Base-by-base conservation (phyloP, 2,797 vertebrate species). In the Telmatherina bonti region DNA sequence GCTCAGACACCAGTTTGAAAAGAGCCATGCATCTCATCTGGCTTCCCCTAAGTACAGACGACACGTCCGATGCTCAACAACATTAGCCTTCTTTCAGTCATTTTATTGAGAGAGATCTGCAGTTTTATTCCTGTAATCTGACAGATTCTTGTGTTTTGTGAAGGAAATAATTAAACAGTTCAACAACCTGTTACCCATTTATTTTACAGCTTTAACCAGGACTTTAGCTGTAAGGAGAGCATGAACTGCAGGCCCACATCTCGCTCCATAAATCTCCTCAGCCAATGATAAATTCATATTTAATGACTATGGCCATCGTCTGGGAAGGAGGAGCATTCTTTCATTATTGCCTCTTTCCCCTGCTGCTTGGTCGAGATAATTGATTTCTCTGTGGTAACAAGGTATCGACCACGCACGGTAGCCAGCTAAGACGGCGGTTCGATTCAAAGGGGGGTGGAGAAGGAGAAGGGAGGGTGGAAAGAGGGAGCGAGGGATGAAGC, bases 371-470 rank as follows among this genome's bases (percentile, higher is more conserved):
- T 90, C 83, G 82, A 93, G 91, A 91, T 94, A 94, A 94, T 95
- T 94, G 93, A 94, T 94, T 94, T 93, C 92, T 90, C 93, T 83
- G 91, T 90, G 91, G 93, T 92, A 95, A 95, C 94, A 94, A 93
- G 92, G 92, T 95, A 94, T 95, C 92, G 94, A 94, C 93, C 93
- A 91, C 38, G 86, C 85, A 74, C 73, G 83, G 84, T 81, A 88
- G 92, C 88, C 59, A 31, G 89, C 90, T 85, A 85, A 90, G 92
- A 89, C 76, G 80, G 79, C 7, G 60, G 66, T 85, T 93, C 86
- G 83, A 93, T 93, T 92, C 88, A 91, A 86, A 89, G 82, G 78
- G 87, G 85, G 72, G 81, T 68, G 76, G 84, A 81, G 77, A 78
- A 67, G 55, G 62, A 73, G 49, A 15, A 38, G 33, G 55, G 36